These are phyloP conservation scores for Fopius arisanus DNA, from an alignment of 1,140 invertebrate genomes.

Conservation along the genomic window DNA sequence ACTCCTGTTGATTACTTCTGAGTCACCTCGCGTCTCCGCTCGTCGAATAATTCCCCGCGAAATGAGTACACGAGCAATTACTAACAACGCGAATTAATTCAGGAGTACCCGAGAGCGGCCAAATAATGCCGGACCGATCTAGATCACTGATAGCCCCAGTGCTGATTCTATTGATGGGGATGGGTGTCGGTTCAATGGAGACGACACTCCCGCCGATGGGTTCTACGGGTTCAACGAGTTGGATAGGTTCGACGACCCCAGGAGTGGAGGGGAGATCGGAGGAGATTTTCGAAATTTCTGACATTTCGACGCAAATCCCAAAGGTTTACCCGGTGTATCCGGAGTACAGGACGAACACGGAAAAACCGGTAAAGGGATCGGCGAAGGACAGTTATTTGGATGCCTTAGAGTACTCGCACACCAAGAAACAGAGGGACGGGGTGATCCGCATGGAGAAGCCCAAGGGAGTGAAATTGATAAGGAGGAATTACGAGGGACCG, in stretches of 20 bases:
- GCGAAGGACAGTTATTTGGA: slow-evolving; percentile 60
- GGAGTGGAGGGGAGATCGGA: slow-evolving; percentile 38
- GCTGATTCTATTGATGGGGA: slow-evolving; percentile 17
- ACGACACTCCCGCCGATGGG: neutral
- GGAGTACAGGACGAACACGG: neutral
- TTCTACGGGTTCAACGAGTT: too few relatives aligned
- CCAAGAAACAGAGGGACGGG: slow-evolving; percentile 47
- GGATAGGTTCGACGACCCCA: slow-evolving; percentile 30
- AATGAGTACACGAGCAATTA: neutral
- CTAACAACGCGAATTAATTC: neutral
- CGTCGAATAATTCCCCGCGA: neutral
- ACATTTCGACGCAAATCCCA: neutral
- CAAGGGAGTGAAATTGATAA: slow-evolving; percentile 37
- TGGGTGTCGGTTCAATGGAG: slow-evolving; percentile 3
- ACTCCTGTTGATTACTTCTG: slow-evolving; percentile 26
- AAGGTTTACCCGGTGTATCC: neutral
- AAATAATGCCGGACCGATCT: neutral
- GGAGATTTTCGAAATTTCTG: neutral
- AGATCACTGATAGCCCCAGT: neutral
- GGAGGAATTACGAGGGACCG: slow-evolving; percentile 51
- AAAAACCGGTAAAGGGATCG: slow-evolving; percentile 20
- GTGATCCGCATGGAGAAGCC: slow-evolving; percentile 37
- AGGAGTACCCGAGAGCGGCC: neutral
- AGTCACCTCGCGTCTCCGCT: slow-evolving; percentile 30
- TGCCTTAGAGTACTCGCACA: slow-evolving; percentile 60